phyloP scores from a whole-genome alignment of 2,113 vertebrate genomes.

The Anarhynchus alexandrinus region DNA sequence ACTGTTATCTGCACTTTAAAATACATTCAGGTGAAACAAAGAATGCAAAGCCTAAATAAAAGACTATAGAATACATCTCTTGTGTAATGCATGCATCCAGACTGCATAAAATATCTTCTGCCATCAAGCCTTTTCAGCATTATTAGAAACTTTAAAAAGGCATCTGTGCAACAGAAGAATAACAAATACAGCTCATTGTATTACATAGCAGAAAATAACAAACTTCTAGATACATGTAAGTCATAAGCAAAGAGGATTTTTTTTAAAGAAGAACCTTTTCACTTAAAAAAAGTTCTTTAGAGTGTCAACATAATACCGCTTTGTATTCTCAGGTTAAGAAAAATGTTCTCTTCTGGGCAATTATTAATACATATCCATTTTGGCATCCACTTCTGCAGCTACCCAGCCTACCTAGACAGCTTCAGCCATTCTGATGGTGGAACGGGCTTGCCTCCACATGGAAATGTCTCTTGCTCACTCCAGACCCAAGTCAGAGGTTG shows the following conservation, averaged over 20 bases:
- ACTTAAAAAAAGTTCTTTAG: neutral
- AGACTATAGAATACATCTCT: neutral
- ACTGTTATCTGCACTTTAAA: neutral
- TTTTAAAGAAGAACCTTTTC: neutral
- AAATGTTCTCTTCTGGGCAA: neutral
- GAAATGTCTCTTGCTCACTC: neutral
- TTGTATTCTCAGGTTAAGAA: neutral
- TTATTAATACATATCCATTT: neutral
- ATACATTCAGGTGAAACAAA: neutral
- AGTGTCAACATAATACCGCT: neutral
- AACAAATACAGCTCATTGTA: neutral
- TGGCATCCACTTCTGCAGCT: neutral
- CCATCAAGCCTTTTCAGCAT: neutral
- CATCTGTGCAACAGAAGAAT: neutral
- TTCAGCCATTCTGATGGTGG: neutral
- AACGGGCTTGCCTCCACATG: neutral
- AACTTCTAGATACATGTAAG: neutral
- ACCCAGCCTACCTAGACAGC: neutral
- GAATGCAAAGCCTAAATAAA: neutral
- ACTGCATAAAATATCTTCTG: neutral
- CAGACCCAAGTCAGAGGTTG: neutral
- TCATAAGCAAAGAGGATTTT: neutral
- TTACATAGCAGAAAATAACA: neutral
- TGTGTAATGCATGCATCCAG: neutral
- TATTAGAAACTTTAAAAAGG: neutral